Conservation (phyloP, 2,797 vertebrate genomes). For the Nyctalus aviator region DNA sequence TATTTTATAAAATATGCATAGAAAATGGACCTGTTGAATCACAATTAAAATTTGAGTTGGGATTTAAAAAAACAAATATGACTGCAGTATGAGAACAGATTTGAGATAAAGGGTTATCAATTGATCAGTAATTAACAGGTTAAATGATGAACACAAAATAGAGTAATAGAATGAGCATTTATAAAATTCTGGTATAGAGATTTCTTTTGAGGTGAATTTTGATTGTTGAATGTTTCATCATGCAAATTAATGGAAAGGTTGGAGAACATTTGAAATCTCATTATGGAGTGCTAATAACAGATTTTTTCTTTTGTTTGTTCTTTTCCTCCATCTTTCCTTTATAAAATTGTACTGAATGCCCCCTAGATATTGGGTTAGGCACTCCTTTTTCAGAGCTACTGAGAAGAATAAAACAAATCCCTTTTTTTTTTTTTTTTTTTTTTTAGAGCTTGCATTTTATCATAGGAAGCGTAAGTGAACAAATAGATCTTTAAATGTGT, state of each 20-base stretch:
- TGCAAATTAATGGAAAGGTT: not conserved
- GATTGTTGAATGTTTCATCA: not conserved
- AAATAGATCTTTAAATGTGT: not conserved
- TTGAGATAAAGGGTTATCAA: not conserved
- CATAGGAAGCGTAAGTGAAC: not conserved
- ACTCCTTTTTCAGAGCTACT: not conserved
- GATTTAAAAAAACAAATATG: not conserved
- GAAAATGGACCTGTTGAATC: not conserved
- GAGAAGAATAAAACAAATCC: not conserved
- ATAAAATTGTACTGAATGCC: not conserved
- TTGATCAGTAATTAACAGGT: not conserved
- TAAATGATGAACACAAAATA: not conserved
- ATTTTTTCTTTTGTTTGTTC: not conserved
- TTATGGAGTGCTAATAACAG: not conserved
- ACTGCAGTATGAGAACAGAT: not conserved
- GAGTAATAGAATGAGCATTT: not conserved
- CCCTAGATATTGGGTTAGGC: not conserved
- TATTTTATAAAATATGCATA: constrained; percentile 15
- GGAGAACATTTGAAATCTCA: not conserved
- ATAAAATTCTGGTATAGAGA: not conserved
- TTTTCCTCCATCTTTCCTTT: not conserved
- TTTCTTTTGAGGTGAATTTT: not conserved
- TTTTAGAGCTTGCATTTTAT: not conserved
- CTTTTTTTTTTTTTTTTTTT: too few relatives aligned
- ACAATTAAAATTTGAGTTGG: not conserved